Conservation (phyloP, 2,797 vertebrate species). For the Mycteria americana region DNA sequence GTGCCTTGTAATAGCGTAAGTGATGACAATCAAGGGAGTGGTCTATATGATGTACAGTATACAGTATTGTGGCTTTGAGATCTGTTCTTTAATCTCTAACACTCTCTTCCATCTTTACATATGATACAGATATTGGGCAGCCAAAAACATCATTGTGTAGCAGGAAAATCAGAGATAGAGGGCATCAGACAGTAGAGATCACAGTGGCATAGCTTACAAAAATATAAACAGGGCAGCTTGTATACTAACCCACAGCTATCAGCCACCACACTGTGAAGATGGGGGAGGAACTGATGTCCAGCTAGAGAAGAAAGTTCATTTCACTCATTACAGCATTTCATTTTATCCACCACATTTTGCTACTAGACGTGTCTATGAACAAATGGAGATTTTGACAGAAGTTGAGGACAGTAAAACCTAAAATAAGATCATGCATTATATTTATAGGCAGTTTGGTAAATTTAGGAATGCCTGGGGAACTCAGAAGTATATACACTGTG, state of each 20-base stretch:
- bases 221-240: not conserved
- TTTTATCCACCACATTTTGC: not conserved
- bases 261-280: not conserved
- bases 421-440: not conserved
- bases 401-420: not conserved
- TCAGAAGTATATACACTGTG: not conserved
- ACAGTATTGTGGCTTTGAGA: not conserved
- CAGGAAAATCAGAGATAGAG: not conserved
- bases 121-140: not conserved
- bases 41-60: not conserved
- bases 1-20: not conserved
- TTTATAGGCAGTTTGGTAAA: not conserved
- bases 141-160: not conserved
- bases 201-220: not conserved
- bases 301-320: not conserved
- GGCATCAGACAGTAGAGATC: not conserved
- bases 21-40: not conserved
- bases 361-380: not conserved
- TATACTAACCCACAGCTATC: not conserved
- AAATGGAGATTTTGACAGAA: not conserved
- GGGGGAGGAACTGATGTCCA: not conserved
- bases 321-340: not conserved
- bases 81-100: not conserved
- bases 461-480: not conserved
- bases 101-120: not conserved